Evolutionary conservation across 2,797 vertebrate species (phyloP).

Genomic region (Gymnodraco acuticeps): DNA sequence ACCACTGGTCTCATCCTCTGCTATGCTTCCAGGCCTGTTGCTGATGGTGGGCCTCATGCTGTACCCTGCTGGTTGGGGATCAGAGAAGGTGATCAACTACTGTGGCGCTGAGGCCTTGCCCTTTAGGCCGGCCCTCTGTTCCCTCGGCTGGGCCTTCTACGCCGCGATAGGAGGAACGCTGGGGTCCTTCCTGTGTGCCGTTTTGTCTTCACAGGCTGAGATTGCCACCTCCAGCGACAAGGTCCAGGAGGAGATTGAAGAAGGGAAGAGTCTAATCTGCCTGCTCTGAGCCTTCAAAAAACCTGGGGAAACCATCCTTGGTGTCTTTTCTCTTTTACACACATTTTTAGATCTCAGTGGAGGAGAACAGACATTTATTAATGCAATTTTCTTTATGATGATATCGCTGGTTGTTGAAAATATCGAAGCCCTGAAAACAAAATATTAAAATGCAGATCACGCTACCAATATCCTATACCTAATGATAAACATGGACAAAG

Average conservation of each 20-base stretch:
- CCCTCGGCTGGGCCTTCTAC: constrained; percentile 97
- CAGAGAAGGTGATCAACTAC: constrained; percentile 91
- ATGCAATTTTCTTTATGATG: constrained; percentile 8
- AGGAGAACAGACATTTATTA: constrained; percentile 22
- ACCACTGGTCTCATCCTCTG: constrained; percentile 12
- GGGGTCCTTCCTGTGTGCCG: constrained; percentile 93
- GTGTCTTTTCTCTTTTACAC: constrained; percentile 3
- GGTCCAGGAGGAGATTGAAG: constrained; percentile 98
- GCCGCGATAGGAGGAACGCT: constrained; percentile 93
- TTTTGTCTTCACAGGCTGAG: constrained; percentile 96
- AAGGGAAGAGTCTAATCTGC: constrained; percentile 96
- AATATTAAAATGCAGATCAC: background rate
- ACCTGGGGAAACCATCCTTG: background rate
- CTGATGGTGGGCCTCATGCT: constrained; percentile 96
- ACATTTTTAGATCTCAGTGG: constrained; percentile 18
- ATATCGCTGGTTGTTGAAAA: constrained; percentile 40
- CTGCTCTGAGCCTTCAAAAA: constrained; percentile 85
- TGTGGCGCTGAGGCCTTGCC: constrained; percentile 92
- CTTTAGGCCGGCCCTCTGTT: constrained; percentile 91
- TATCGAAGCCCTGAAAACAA: background rate
- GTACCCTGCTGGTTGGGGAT: constrained; percentile 97
- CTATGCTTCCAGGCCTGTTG: constrained; percentile 89
- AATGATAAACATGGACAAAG: background rate
- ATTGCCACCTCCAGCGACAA: constrained; percentile 97
- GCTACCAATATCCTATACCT: no score